phyloP scores from a whole-genome alignment of 1,140 invertebrate species.

The Neodiprion lecontei region DNA sequence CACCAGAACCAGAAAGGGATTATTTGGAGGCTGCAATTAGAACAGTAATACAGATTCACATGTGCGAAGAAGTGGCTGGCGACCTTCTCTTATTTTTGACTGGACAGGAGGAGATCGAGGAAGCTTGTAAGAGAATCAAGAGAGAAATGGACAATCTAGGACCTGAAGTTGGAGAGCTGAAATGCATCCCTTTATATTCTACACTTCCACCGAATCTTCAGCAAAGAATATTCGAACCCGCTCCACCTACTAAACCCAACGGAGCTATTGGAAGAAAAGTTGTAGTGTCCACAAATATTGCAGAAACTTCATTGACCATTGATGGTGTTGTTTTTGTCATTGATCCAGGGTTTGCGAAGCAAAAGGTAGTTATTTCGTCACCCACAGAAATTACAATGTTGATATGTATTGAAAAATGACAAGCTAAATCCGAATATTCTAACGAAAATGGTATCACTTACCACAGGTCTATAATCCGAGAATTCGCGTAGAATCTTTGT shows the following conservation, averaged over 20 bases:
- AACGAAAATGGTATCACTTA: slow-evolving; percentile 19
- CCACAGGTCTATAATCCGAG: slow-evolving; percentile 91
- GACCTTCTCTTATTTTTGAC: slow-evolving; percentile 97
- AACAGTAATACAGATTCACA: slow-evolving; percentile 99
- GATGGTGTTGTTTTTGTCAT: slow-evolving; percentile 99
- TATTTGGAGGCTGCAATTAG: slow-evolving; percentile 98
- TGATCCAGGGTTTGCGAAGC: slow-evolving; percentile 99
- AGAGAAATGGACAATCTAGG: slow-evolving; percentile 96
- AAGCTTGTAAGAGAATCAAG: slow-evolving; percentile 98
- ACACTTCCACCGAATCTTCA: slow-evolving; percentile 97
- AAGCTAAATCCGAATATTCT: slow-evolving; percentile 6
- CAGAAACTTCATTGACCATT: slow-evolving; percentile 98
- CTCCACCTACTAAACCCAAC: slow-evolving; percentile 90
- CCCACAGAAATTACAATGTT: neutral
- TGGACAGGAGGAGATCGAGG: slow-evolving; percentile 97
- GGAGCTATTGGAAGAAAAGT: slow-evolving; percentile 96
- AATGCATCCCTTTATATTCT: slow-evolving; percentile 98
- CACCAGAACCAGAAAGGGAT: slow-evolving; percentile 97
- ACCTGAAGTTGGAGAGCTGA: slow-evolving; percentile 95
- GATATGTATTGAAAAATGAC: neutral
- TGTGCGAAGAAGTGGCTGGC: slow-evolving; percentile 95
- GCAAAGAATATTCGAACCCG: slow-evolving; percentile 96
- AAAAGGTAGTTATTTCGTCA: slow-evolving; percentile 74
- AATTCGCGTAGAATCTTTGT: slow-evolving; percentile 95
- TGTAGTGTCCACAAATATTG: slow-evolving; percentile 99